These are phyloP conservation scores for Aphyosemion australe DNA, from an alignment of 2,113 vertebrate genomes.

Conservation along the genomic window DNA sequence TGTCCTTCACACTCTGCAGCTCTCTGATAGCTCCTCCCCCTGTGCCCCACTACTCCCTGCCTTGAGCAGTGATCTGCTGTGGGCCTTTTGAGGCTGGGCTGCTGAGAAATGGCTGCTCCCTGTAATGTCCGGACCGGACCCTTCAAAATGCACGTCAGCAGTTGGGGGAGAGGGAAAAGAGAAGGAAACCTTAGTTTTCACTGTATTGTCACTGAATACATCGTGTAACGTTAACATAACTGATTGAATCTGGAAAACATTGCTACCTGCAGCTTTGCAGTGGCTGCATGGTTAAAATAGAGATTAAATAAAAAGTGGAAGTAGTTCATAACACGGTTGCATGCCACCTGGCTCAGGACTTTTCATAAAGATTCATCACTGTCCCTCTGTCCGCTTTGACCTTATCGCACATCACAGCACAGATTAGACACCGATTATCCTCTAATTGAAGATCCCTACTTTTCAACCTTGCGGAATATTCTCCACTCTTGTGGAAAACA, in stretches of 20 bases:
- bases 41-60: slow-evolving; percentile 72
- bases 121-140: slow-evolving; percentile 68
- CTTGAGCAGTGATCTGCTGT: slow-evolving; percentile 78
- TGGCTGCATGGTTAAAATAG: neutral
- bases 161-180: slow-evolving; percentile 51
- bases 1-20: slow-evolving; percentile 86
- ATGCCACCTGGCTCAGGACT: slow-evolving; percentile 63
- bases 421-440: slow-evolving; percentile 76
- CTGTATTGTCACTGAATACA: slow-evolving; percentile 41
- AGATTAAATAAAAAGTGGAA: slow-evolving; percentile 19
- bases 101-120: slow-evolving; percentile 69
- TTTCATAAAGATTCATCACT: slow-evolving; percentile 78
- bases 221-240: slow-evolving; percentile 19
- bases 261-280: neutral
- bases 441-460: slow-evolving; percentile 76
- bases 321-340: slow-evolving; percentile 33
- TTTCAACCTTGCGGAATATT: slow-evolving; percentile 73
- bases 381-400: slow-evolving; percentile 76
- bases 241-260: slow-evolving; percentile 15
- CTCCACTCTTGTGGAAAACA: slow-evolving; percentile 39
- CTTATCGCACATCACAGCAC: slow-evolving; percentile 75
- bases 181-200: slow-evolving; percentile 51
- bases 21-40: slow-evolving; percentile 81
- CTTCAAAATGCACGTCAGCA: slow-evolving; percentile 65
- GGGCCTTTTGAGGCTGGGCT: slow-evolving; percentile 73